phyloP scores from a whole-genome alignment of 2,888 invertebrate genomes.

The Lasioglossum figueresi region DNA sequence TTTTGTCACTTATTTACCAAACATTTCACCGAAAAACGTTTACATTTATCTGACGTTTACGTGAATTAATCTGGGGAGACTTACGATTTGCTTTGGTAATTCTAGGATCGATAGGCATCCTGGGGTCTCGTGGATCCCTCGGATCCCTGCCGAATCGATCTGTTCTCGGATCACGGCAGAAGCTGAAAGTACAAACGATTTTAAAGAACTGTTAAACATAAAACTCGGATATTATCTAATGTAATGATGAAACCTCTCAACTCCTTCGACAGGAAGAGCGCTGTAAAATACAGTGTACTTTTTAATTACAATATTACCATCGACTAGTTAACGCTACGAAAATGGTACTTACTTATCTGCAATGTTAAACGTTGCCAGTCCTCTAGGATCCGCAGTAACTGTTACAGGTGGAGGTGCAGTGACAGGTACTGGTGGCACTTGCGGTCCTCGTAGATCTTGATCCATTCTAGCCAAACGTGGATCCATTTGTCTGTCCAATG shows the following conservation, averaged over 20 bases:
- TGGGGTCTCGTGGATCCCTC: constrained; percentile 84
- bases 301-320: constrained; percentile 54
- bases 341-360: constrained; percentile 77
- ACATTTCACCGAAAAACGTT: no score
- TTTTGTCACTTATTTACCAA: no score
- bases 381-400: constrained; percentile 71
- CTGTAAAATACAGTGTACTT: constrained; percentile 73
- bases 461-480: constrained; percentile 86
- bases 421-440: constrained; percentile 76
- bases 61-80: constrained; percentile 39
- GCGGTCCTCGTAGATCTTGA: constrained; percentile 90
- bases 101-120: constrained; percentile 89
- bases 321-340: constrained; percentile 3
- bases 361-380: constrained; percentile 77
- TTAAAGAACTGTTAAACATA: constrained; percentile 40
- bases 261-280: constrained; percentile 82
- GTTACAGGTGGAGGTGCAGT: constrained; percentile 72
- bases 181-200: constrained; percentile 68
- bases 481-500: constrained; percentile 85
- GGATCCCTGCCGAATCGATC: constrained; percentile 81
- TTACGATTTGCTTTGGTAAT: constrained; percentile 85
- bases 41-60: no score
- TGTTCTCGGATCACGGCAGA: constrained; percentile 80
- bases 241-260: constrained; percentile 79
- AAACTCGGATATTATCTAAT: constrained; percentile 41